phyloP scores from a whole-genome alignment of 1,140 invertebrate genomes.

The Psilanteris sp. region DNA sequence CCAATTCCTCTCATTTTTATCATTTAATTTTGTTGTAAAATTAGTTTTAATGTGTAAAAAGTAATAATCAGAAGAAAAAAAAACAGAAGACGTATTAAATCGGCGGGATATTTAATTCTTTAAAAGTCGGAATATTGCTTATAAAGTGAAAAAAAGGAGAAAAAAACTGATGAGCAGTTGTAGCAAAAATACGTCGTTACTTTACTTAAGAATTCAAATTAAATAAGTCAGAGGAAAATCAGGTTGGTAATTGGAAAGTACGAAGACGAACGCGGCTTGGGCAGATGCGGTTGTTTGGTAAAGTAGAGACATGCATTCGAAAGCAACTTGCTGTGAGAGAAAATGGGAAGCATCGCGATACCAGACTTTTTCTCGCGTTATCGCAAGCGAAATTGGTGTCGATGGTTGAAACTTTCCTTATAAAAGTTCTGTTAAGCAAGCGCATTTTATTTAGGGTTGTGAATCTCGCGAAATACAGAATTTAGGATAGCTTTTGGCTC shows the following conservation, averaged over 20 bases:
- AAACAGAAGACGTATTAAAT: no score
- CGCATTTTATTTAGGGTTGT: slow-evolving; percentile 4
- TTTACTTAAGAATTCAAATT: slow-evolving; percentile 22
- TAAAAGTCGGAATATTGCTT: background rate
- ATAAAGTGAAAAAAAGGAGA: background rate
- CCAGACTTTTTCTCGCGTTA: slow-evolving; percentile 13
- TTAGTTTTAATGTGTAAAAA: no score
- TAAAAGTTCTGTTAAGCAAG: slow-evolving; percentile 42
- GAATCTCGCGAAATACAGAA: background rate
- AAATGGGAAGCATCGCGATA: slow-evolving; percentile 6
- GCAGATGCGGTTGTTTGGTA: slow-evolving; percentile 15
- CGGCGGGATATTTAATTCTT: background rate
- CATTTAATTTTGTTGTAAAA: no score
- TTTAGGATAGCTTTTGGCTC: background rate
- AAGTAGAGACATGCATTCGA: slow-evolving; percentile 21
- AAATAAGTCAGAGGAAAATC: slow-evolving; percentile 16
- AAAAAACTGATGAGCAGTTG: no score
- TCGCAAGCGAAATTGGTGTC: slow-evolving; percentile 8
- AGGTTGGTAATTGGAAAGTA: slow-evolving; percentile 21
- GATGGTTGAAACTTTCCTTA: slow-evolving; percentile 53
- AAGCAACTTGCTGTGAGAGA: slow-evolving; percentile 7
- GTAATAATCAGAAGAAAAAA: no score
- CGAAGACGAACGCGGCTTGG: background rate
- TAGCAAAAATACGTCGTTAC: background rate
- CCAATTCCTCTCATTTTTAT: no score